A percentile compares a stretch with the other conserved stretches of the same genome.
phyloP scores from a whole-genome alignment of 1,140 invertebrate species.

The Odontomachus brunneus region DNA sequence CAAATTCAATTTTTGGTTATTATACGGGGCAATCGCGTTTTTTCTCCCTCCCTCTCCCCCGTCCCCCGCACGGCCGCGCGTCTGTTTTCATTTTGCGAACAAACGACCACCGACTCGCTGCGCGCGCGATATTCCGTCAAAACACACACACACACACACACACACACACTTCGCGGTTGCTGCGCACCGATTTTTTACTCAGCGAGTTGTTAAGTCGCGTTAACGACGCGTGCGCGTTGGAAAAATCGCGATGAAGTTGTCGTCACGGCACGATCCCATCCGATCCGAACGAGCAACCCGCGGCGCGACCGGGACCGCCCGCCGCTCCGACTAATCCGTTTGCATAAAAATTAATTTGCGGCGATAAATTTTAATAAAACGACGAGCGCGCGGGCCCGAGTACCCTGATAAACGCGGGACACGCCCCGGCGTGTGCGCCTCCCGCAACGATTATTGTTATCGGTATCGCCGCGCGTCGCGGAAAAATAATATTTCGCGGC shows the following conservation, averaged over 20 bases:
- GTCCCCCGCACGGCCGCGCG: background rate
- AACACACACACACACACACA: conserved; percentile 13
- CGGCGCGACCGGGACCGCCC: no score
- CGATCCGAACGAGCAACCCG: no score
- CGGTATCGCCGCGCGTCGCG: background rate
- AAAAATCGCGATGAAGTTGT: no score
- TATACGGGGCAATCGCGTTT: conserved; percentile 8
- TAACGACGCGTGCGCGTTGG: background rate
- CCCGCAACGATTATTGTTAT: conserved; percentile 30
- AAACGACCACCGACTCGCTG: conserved; percentile 35
- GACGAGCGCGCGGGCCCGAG: background rate
- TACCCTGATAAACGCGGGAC: background rate
- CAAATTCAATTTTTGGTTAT: conserved; percentile 58
- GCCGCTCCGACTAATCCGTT: conserved; percentile 8
- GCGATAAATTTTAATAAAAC: conserved; percentile 36
- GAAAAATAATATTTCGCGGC: conserved; percentile 18
- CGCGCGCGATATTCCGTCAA: background rate
- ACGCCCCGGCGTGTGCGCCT: background rate
- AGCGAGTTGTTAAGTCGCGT: conserved; percentile 10
- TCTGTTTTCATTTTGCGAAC: conserved; percentile 50
- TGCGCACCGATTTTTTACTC: background rate
- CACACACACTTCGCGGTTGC: conserved; percentile 8
- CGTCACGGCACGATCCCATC: no score
- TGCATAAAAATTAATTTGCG: conserved; percentile 37
- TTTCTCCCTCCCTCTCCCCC: background rate